These are phyloP conservation scores for Triplophysa rosa DNA, from an alignment of 2,113 vertebrate genomes.

Conservation along the genomic window DNA sequence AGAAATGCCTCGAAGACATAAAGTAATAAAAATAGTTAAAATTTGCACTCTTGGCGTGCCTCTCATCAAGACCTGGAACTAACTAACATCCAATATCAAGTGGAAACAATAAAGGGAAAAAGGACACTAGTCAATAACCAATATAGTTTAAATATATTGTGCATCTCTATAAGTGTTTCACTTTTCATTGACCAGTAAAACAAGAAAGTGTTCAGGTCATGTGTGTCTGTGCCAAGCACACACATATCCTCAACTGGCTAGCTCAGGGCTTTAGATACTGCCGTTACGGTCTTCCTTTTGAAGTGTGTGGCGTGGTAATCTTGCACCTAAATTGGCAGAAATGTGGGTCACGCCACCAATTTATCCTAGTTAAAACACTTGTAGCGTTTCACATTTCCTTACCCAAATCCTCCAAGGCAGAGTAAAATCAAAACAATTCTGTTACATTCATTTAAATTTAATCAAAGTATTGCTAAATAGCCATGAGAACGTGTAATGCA, in stretches of 20 bases:
- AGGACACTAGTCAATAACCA: no score
- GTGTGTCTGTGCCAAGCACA: constrained; percentile 3
- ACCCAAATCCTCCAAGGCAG: constrained; percentile 5
- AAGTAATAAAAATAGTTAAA: no score
- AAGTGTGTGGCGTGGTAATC: constrained; percentile 66
- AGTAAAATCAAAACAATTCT: constrained; percentile 39
- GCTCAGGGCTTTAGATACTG: constrained; percentile 51
- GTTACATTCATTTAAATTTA: constrained; percentile 12
- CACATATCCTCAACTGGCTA: neutral
- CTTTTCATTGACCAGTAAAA: no score
- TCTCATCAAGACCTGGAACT: no score
- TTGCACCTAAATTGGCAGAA: constrained; percentile 69
- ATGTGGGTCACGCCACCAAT: constrained; percentile 67
- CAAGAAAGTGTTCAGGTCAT: neutral
- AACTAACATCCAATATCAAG: no score
- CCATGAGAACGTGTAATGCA: neutral
- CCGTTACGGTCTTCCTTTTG: constrained; percentile 3
- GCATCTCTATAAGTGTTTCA: no score
- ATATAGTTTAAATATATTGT: no score
- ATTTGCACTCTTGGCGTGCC: no score
- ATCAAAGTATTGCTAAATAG: constrained; percentile 16
- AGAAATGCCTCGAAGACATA: no score
- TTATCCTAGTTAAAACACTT: constrained; percentile 43
- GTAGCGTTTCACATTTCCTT: constrained; percentile 7
- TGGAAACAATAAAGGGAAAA: no score